phyloP scores from a whole-genome alignment of 2,797 vertebrate genomes.

The Champsocephalus esox region DNA sequence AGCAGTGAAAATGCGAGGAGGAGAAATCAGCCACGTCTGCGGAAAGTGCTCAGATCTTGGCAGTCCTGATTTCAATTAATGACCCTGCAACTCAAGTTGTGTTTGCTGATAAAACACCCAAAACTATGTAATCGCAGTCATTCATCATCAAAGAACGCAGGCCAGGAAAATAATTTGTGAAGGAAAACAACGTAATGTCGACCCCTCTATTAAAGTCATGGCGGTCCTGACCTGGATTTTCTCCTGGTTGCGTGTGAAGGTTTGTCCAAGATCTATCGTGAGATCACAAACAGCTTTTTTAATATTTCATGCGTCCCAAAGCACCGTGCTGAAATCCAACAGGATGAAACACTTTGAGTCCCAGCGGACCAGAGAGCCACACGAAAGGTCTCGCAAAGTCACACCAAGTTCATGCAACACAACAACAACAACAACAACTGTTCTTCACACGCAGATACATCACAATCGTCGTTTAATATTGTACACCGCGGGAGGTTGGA shows the following conservation, averaged over 20 bases:
- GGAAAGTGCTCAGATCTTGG: slow-evolving; percentile 37
- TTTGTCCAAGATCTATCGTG: slow-evolving; percentile 82
- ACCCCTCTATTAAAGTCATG: slow-evolving; percentile 56
- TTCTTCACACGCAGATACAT: slow-evolving; percentile 26
- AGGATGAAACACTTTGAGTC: slow-evolving; percentile 87
- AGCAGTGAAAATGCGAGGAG: slow-evolving; percentile 34
- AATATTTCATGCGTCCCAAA: slow-evolving; percentile 90
- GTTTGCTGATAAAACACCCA: slow-evolving; percentile 43
- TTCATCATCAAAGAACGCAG: slow-evolving; percentile 44
- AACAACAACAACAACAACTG: slow-evolving; percentile 21
- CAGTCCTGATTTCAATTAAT: slow-evolving; percentile 62
- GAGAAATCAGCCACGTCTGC: slow-evolving; percentile 48
- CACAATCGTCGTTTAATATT: slow-evolving; percentile 9
- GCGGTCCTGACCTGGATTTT: slow-evolving; percentile 76
- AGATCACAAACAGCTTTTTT: slow-evolving; percentile 88
- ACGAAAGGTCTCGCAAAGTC: slow-evolving; percentile 81
- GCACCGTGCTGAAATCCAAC: slow-evolving; percentile 84
- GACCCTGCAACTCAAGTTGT: slow-evolving; percentile 39
- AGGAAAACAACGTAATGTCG: slow-evolving; percentile 30
- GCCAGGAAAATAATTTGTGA: slow-evolving; percentile 23
- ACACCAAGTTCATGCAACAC: slow-evolving; percentile 66
- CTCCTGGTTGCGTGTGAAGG: slow-evolving; percentile 83
- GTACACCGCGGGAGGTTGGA: slow-evolving; percentile 11
- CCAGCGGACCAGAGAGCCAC: slow-evolving; percentile 52
- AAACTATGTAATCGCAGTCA: slow-evolving; percentile 51